Evolutionary conservation across 2,113 vertebrate species (phyloP), one percentile per base, ranked within the genome.

Genomic region (Syrrhaptes paradoxus): DNA sequence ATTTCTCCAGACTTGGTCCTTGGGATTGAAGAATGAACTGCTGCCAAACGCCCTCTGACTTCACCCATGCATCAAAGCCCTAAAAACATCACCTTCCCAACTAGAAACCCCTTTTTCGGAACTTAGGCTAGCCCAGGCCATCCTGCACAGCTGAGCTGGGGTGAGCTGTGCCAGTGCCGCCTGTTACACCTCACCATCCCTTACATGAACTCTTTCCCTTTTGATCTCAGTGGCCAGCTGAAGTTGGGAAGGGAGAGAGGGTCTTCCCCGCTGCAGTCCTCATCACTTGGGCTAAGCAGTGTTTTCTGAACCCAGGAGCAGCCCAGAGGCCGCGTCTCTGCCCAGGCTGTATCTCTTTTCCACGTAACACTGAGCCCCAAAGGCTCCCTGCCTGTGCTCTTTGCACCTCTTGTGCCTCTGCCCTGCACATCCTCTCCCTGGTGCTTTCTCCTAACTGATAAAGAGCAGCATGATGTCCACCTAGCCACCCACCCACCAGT

Each of bases 281-380:
- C 43, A 7, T 19, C 32, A 12, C 18, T 4, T 10, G 46, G 11
- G 26, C n/a, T 62, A 36, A 51, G 5, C 5, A n/a, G 13, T 7
- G 5, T 31, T 78, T 45, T 36, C 46, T n/a, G 72, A 41, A 25
- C 18, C 10, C 3, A 1, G 74, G 61, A 49, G 41, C 29, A 79
- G 62, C 41, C 49, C 4, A 38, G 52, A 36, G 46, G 48, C n/a
- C 20, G 17, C 6, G 15, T 12, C 13, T 15, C 41, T 55, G 61
- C 66, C 86, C 25, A 22, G 55, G 31, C 22, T 48, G 26, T 17
- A 13, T 8, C 31, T 48, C 45, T 31, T 68, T 8, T 49, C 31
- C 52, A 43, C 6, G 0, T 43, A 46, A 32, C 10, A 5, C 15
- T 0, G 0, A 68, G 31, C 12, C 8, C 36, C 19, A 13, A 29